Conservation (phyloP, 2,113 vertebrate genomes). For the Takifugu bimaculatus region DNA sequence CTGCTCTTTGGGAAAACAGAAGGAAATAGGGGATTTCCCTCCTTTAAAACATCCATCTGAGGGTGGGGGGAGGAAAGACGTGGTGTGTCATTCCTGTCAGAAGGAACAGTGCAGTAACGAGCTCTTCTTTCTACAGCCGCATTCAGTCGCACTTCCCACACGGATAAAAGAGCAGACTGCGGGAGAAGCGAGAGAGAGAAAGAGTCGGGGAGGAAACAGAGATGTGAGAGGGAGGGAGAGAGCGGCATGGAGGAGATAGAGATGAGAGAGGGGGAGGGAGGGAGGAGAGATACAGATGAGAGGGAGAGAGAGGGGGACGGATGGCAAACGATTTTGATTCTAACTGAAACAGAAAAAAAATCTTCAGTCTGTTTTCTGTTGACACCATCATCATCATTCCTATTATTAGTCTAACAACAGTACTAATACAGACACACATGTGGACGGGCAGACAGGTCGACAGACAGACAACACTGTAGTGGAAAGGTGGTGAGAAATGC, state of each 20-base stretch:
- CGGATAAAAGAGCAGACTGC: slow-evolving; percentile 56
- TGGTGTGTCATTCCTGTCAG: slow-evolving; percentile 31
- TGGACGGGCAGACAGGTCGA: too few species aligned
- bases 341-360: not conserved
- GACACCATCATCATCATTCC: too few species aligned
- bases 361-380: too few species aligned
- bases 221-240: not conserved
- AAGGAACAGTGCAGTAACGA: slow-evolving; percentile 47
- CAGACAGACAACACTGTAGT: too few species aligned
- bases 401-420: too few species aligned
- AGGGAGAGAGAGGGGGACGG: not conserved
- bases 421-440: too few species aligned
- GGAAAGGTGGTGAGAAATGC: too few species aligned
- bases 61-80: not conserved
- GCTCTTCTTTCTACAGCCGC: slow-evolving; percentile 63
- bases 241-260: not conserved
- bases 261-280: not conserved
- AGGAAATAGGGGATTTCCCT: not conserved
- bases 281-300: slow-evolving; percentile 24
- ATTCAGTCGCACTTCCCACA: slow-evolving; percentile 60
- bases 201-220: not conserved
- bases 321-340: not conserved
- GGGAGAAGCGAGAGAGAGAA: not conserved
- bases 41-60: slow-evolving; percentile 19
- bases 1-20: not conserved